A percentile compares a stretch with the other conserved stretches of the same genome.
Evolutionary conservation across 2,797 vertebrate species (phyloP).

Genomic region (Columba guinea): DNA sequence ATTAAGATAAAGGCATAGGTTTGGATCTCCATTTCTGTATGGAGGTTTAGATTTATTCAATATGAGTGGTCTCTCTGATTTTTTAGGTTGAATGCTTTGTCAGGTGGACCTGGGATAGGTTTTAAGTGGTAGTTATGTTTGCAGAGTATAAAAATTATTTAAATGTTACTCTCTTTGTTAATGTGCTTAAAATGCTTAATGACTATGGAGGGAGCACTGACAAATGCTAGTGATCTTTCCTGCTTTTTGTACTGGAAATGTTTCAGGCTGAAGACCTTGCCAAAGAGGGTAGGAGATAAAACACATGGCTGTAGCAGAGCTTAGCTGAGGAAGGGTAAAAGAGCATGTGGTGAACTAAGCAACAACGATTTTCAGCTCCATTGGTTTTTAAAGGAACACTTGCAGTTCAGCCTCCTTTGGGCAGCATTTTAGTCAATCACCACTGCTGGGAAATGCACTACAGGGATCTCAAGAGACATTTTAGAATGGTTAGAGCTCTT

Average conservation of each 20-base stretch:
- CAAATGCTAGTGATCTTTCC: background rate
- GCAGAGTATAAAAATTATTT: background rate
- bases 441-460: slow-evolving; percentile 69
- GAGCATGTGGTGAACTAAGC: slow-evolving; percentile 62
- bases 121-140: background rate
- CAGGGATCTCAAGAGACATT: slow-evolving; percentile 75
- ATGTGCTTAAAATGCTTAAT: background rate
- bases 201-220: background rate
- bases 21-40: background rate
- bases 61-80: background rate
- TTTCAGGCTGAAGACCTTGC: slow-evolving; percentile 13
- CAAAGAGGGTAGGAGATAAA: background rate
- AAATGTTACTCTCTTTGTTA: background rate
- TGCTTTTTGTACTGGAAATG: background rate
- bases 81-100: background rate
- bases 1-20: background rate
- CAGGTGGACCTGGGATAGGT: background rate
- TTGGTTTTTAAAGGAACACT: slow-evolving; percentile 85
- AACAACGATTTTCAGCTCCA: slow-evolving; percentile 78
- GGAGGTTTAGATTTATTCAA: background rate
- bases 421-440: slow-evolving; percentile 67
- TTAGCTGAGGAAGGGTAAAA: slow-evolving; percentile 46
- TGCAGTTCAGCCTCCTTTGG: slow-evolving; percentile 78
- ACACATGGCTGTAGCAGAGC: background rate
- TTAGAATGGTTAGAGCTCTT: slow-evolving; percentile 82